Conservation (phyloP, 2,113 vertebrate genomes). For the Verasper variegatus region DNA sequence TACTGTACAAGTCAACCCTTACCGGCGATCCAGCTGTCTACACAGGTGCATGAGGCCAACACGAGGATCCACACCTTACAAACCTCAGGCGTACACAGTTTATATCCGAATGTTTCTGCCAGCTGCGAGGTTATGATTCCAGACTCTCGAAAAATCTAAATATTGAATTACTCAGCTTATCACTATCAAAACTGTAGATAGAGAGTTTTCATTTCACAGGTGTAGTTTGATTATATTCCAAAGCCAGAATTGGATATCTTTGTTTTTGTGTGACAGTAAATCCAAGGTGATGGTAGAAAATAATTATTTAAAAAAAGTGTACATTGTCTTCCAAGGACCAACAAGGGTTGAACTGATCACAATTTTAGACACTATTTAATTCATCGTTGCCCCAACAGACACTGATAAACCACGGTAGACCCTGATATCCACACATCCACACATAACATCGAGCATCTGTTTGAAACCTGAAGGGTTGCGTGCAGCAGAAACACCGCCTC, state of each 20-base stretch:
- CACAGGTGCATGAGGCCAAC: conserved; percentile 82
- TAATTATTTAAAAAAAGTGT: neutral
- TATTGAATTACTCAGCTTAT: conserved; percentile 34
- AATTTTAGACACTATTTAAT: neutral
- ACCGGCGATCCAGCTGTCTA: conserved; percentile 76
- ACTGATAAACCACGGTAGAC: no score
- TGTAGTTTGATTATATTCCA: conserved; percentile 27
- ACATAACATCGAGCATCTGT: no score
- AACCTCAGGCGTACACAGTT: conserved; percentile 11
- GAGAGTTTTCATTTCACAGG: conserved; percentile 1
- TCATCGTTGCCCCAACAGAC: neutral
- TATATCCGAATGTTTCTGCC: conserved; percentile 22
- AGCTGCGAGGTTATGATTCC: conserved; percentile 27
- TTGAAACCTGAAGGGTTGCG: neutral
- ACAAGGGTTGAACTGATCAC: neutral
- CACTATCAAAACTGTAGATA: conserved; percentile 36
- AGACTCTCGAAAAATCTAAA: conserved; percentile 16
- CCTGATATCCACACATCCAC: no score
- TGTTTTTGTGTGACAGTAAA: neutral
- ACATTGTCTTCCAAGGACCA: neutral
- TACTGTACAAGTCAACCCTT: conserved; percentile 84
- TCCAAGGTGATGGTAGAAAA: neutral
- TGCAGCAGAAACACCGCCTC: conserved; percentile 12
- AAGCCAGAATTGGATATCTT: conserved; percentile 2
- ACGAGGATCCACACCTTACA: conserved; percentile 9